Base-by-base conservation (phyloP, 1,140 invertebrate genomes). In the Schlechtendalia chinensis region DNA sequence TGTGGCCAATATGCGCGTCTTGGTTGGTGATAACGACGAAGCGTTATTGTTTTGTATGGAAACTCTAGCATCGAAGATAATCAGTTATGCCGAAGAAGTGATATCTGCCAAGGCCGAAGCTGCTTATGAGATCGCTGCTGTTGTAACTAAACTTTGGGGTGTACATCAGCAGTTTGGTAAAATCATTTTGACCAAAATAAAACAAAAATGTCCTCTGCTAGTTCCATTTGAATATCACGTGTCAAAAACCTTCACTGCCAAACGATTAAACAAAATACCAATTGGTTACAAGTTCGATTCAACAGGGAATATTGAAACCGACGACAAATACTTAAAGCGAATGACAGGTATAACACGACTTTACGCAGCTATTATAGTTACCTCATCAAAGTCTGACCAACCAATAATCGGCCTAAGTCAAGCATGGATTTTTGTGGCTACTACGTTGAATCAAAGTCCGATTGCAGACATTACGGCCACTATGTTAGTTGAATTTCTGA, bases 131-230 rank as follows among this genome's bases (percentile, higher is more conserved):
- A 82, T 72, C 81, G 77, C 65, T 81, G 83, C 81, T 88, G 87
- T 83, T 89, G 87, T 53, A 86, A 81, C 67, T 87, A 83, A 79
- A 50, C 75, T 79, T 27, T 79, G 75, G 75, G 16, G 10, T 47
- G 58, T 12, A n/a, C 56, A 79, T 61, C 39, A 58, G 14, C 32
- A 63, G 24, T 79, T 79, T n/a, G 75, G 75, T 29, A 63, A 63
- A 63, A 63, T 79, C 5, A 22, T 79, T 27, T 63, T 27, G 14
- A 32, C 75, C 1, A 16, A 29, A 63, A 79, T 79, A 5, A 79
- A 79, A 79, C 39, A 27, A 47, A 63, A 63, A 29, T 79, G 75
- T n/a, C 75, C 75, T 12, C 19, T 79, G 17, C 32, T 79, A n/a
- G 58, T 50, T 24, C 75, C 75, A 19, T 79, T 79, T 61, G 27